A percentile compares a stretch with the other conserved stretches of the same genome.
These are phyloP conservation scores for Cyclophora albipunctata DNA, from an alignment of 2,888 invertebrate species.

Conservation along the genomic window DNA sequence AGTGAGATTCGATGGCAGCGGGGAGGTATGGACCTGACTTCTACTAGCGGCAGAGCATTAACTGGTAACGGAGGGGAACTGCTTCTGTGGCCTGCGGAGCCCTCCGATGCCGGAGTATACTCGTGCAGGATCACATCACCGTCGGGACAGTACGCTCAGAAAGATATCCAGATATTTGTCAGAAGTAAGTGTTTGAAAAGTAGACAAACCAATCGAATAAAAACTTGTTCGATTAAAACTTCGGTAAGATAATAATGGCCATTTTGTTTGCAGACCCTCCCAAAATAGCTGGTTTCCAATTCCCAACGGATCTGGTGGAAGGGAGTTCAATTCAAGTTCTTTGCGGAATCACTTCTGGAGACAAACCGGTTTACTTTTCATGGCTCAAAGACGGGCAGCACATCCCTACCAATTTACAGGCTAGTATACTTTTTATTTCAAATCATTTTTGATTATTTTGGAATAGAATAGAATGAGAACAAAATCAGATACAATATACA, in stretches of 20 bases:
- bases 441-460: not conserved
- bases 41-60: slow-evolving; percentile 40
- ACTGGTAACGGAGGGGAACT: slow-evolving; percentile 49
- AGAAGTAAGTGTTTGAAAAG: slow-evolving; percentile 73
- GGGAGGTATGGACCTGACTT: slow-evolving; percentile 45
- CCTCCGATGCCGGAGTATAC: slow-evolving; percentile 84
- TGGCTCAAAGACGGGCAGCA: slow-evolving; percentile 81
- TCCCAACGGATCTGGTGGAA: slow-evolving; percentile 87
- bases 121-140: slow-evolving; percentile 84
- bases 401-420: slow-evolving; percentile 78
- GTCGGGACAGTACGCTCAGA: slow-evolving; percentile 83
- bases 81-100: slow-evolving; percentile 71
- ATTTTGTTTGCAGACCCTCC: slow-evolving; percentile 78
- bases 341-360: slow-evolving; percentile 84
- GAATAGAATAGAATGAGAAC: not conserved
- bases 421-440: slow-evolving; percentile 25
- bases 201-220: not conserved
- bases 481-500: too few species aligned
- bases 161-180: slow-evolving; percentile 83
- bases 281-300: slow-evolving; percentile 87
- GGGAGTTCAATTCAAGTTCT: slow-evolving; percentile 89
- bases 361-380: slow-evolving; percentile 81
- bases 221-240: too few species aligned
- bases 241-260: too few species aligned
- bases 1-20: slow-evolving; percentile 67